A percentile compares a stretch with the other conserved stretches of the same genome.
Evolutionary conservation across 2,113 vertebrate genomes (phyloP).

Genomic region (Formicarius rufipectus): DNA sequence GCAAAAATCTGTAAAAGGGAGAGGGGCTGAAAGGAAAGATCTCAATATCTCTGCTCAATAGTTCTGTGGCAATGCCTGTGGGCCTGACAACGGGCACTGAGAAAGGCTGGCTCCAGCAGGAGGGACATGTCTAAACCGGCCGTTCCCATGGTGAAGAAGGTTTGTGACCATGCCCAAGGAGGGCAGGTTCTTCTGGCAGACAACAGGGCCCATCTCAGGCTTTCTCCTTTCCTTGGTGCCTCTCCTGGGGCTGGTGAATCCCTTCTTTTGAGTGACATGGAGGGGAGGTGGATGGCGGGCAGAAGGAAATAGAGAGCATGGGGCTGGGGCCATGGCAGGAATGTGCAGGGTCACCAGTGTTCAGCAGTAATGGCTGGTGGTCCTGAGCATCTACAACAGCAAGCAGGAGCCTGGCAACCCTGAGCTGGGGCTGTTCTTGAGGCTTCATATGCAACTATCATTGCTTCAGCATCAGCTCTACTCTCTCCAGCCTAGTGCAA

Average conservation of each 20-base stretch:
- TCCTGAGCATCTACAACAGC: not conserved
- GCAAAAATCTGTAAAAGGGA: not conserved
- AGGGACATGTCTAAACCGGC: not conserved
- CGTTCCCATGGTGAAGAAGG: constrained; percentile 12
- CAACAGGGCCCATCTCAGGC: not conserved
- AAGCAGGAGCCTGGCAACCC: accelerated
- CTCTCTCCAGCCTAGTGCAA: not conserved
- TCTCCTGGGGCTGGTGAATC: not conserved
- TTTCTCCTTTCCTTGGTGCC: not conserved
- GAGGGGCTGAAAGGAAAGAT: not conserved
- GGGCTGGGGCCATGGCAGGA: not conserved
- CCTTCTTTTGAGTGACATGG: not conserved
- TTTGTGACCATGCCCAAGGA: not conserved
- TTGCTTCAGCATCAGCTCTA: not conserved
- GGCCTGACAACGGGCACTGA: not conserved
- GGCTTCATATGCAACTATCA: accelerated
- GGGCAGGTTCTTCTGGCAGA: not conserved
- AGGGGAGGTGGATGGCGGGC: not conserved
- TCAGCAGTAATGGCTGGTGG: not conserved
- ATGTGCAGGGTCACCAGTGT: accelerated
- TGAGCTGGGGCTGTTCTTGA: not conserved
- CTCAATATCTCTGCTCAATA: not conserved
- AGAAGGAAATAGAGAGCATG: accelerated
- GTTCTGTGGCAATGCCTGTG: accelerated
- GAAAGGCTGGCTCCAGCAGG: accelerated